Percentiles rank a stretch among this genome's conserved stretches.
These are phyloP conservation scores for Naso thynnoides DNA, from an alignment of 2,797 vertebrate species.

Conservation along the genomic window DNA sequence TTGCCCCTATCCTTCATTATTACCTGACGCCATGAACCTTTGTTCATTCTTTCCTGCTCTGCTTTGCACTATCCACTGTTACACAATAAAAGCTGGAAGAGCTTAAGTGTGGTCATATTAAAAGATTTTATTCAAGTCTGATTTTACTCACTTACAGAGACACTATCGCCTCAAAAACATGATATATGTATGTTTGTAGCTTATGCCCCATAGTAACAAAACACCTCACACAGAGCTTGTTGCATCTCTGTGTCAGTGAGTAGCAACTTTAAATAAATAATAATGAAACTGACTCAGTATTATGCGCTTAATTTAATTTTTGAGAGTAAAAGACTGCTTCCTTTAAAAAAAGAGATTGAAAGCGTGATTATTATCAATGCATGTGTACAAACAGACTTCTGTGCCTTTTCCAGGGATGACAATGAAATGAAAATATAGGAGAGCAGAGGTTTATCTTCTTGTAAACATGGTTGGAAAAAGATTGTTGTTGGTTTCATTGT, in stretches of 20 bases:
- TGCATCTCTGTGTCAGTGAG: constrained; percentile 59
- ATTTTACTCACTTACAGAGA: constrained; percentile 64
- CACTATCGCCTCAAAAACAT: constrained; percentile 66
- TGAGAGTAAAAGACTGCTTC: constrained; percentile 41
- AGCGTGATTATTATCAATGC: constrained; percentile 38
- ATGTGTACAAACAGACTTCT: constrained; percentile 28
- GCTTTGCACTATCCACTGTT: constrained; percentile 71
- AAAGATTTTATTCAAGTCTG: constrained; percentile 52
- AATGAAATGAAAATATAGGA: constrained; percentile 3
- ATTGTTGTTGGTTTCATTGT: too few species aligned
- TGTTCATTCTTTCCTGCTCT: constrained; percentile 75
- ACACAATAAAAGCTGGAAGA: constrained; percentile 66
- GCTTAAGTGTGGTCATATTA: constrained; percentile 55
- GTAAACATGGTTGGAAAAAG: too few species aligned
- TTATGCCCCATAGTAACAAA: constrained; percentile 52
- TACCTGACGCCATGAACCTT: constrained; percentile 83
- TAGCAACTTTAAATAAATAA: constrained; percentile 29
- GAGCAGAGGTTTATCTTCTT: not conserved
- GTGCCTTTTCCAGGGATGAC: constrained; percentile 46
- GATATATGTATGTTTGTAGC: constrained; percentile 49
- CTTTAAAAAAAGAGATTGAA: too few species aligned
- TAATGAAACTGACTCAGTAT: constrained; percentile 35
- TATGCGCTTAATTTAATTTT: constrained; percentile 52
- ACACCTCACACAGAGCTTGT: constrained; percentile 48
- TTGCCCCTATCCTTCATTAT: constrained; percentile 85